Base-by-base conservation (phyloP, 2,113 vertebrate species). In the Muntiacus reevesi region DNA sequence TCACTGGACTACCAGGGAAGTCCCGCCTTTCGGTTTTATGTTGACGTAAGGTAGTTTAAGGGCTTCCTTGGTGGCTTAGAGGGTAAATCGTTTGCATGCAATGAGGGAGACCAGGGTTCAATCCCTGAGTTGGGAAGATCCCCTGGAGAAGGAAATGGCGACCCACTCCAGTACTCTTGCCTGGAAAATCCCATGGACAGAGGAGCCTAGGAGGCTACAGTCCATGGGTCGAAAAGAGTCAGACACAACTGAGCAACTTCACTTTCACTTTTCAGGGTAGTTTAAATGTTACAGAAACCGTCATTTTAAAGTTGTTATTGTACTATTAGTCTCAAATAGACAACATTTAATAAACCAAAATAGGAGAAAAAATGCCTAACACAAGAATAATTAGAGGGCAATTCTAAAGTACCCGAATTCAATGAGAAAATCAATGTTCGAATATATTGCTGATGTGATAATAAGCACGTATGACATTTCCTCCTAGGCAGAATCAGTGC, bases 321-420 rank as follows among this genome's bases (percentile, higher is more conserved):
- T 79, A 12, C 30, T 57, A 4, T 52, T 12, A 3, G 67, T 59
- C 59, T 64, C 23, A 60, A 59, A 17, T 12, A 93, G 71, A 52
- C 25, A 86, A 50, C 21, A 43, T 19, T 79, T 40, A 64, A 40
- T 60, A 50, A 83, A 36, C 13, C 52, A 76, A 12, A 71, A n/a
- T 21, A 0, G 21, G 50, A 3, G 8, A 1, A 3, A 27, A 15
- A 54, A 7, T 27, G 13, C 33, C 40, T 5, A 21, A n/a, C 21
- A n/a, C 8, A 27, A 33, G 54, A 45, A n/a, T 23, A 64, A 30
- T 55, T 9, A 50, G 60, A 50, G 50, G 33, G 55, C 13, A 12
- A 1, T 89, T 52, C 25, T 27, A 19, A 87, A 52, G 23, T 21
- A 23, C 1, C 67, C 2, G 0, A 74, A 74, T 60, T 16, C 17